These are phyloP conservation scores for Drosophila malerkotliana DNA, from an alignment of 1,140 invertebrate species.

Conservation along the genomic window DNA sequence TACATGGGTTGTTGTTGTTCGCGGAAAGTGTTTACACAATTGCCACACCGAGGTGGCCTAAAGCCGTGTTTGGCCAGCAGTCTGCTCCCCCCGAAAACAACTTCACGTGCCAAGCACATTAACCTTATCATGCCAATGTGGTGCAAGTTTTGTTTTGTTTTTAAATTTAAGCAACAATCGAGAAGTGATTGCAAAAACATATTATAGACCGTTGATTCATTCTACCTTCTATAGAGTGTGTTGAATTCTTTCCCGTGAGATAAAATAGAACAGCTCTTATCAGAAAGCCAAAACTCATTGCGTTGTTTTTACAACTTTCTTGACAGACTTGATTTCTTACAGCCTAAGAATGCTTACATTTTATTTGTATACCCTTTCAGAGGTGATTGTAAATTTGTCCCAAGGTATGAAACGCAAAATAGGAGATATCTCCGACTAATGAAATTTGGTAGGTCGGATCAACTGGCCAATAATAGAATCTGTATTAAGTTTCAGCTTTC, in stretches of 20 bases:
- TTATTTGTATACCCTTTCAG: no score
- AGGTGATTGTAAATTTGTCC: no score
- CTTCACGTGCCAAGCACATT: conserved; percentile 32
- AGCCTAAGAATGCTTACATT: no score
- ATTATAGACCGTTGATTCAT: not conserved
- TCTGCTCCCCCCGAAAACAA: not conserved
- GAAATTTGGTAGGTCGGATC: no score
- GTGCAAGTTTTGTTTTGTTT: not conserved
- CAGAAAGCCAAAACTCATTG: no score
- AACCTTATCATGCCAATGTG: conserved; percentile 32
- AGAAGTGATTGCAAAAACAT: not conserved
- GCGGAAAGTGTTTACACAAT: conserved; percentile 45
- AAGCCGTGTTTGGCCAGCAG: conserved; percentile 7
- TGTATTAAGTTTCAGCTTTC: no score
- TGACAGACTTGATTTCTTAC: no score
- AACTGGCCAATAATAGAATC: no score
- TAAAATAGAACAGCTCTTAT: not conserved
- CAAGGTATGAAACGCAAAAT: no score
- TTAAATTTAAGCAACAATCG: conserved; percentile 2
- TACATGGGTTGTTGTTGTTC: conserved; percentile 23
- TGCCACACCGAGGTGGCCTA: conserved; percentile 36
- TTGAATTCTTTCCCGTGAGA: not conserved
- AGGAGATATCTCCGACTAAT: no score
- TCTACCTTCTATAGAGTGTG: not conserved
- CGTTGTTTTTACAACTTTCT: no score